Evolutionary conservation across 2,113 vertebrate genomes (phyloP).

Genomic region (Osmerus mordax): DNA sequence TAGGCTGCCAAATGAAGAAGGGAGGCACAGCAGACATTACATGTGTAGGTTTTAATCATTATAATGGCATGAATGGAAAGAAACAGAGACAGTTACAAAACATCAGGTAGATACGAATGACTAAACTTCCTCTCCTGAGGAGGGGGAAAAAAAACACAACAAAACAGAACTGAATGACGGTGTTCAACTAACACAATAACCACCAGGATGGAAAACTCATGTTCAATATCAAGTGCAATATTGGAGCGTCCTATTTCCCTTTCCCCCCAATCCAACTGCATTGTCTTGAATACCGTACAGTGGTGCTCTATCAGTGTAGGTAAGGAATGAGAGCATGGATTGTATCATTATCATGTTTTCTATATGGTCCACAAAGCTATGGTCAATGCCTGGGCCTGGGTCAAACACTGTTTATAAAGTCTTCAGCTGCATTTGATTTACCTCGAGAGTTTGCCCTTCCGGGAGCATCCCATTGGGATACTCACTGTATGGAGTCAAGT

Average conservation of each 20-base stretch:
- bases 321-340: constrained; percentile 46
- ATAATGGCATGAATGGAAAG: constrained; percentile 64
- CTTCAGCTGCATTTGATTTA: no score
- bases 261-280: constrained; percentile 15
- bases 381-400: no score
- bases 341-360: constrained; percentile 24
- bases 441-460: no score
- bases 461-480: no score
- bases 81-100: constrained; percentile 58
- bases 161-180: constrained; percentile 33
- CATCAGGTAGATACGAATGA: constrained; percentile 48
- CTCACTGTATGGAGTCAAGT: no score
- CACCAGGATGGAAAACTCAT: constrained; percentile 38
- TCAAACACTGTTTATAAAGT: no score
- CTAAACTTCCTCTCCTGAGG: constrained; percentile 20
- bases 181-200: constrained; percentile 32
- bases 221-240: constrained; percentile 61
- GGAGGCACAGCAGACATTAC: not conserved
- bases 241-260: constrained; percentile 29
- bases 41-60: constrained; percentile 56
- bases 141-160: constrained; percentile 23
- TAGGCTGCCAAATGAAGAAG: not conserved
- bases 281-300: constrained; percentile 24
- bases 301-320: constrained; percentile 22
- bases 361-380: constrained; percentile 30